Conservation (phyloP, 2,113 vertebrate species). For the Strix aluco region DNA sequence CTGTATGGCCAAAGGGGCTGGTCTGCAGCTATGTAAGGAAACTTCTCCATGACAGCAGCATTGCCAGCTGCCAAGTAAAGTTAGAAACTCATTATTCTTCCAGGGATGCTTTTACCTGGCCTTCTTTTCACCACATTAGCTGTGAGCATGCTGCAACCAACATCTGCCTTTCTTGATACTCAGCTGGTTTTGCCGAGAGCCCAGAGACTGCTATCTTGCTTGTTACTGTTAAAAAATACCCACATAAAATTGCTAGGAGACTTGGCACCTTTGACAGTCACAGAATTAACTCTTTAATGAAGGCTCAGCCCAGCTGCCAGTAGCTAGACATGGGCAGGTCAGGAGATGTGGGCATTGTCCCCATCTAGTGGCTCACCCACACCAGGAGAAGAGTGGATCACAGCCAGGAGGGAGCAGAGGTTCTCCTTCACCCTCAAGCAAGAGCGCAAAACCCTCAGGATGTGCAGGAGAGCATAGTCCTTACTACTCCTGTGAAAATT, state of each 20-base stretch:
- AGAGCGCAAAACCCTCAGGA: background rate
- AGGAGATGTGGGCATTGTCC: constrained; percentile 23
- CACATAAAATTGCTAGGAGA: background rate
- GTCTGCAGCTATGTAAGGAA: background rate
- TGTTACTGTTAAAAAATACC: background rate
- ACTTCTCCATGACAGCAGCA: fast-evolving
- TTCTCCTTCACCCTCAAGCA: background rate
- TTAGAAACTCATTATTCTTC: background rate
- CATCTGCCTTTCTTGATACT: background rate
- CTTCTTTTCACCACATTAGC: background rate
- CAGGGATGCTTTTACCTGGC: background rate
- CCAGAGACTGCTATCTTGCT: background rate
- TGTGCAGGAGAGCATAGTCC: background rate
- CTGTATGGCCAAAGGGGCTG: background rate
- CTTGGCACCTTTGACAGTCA: background rate
- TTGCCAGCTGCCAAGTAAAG: background rate
- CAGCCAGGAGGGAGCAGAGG: background rate
- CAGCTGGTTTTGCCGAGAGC: background rate
- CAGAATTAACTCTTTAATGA: background rate
- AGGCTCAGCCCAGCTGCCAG: background rate
- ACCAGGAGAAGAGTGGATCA: background rate
- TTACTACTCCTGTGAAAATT: background rate
- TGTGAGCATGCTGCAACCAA: background rate
- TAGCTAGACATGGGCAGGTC: background rate
- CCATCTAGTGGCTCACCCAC: constrained; percentile 52